Evolutionary conservation across 2,113 vertebrate species (phyloP), one percentile per base, ranked within the genome.

Genomic region (Kobus ellipsiprymnus): DNA sequence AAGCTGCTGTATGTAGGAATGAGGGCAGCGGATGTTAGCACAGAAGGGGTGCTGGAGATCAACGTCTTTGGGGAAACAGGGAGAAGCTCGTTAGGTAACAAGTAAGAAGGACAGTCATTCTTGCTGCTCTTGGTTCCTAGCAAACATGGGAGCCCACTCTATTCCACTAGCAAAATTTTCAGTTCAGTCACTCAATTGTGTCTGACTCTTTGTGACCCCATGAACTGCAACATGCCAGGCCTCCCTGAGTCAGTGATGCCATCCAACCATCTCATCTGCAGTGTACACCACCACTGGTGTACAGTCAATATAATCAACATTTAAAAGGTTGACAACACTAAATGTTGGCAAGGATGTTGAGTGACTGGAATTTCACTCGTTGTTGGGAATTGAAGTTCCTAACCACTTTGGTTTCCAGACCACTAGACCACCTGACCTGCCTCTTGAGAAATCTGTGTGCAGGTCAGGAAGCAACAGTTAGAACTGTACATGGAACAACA

Each of bases 171-270:
- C 67, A 71, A 71, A 40, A 40, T 21, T 71, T 71, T 36, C 64
- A 36, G 19, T 71, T 71, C n/a, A 71, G n/a, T 36, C 1, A 0
- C 67, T 71, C 19, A 71, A n/a, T 23, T 0, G 0, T 71, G 19
- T 36, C 19, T 0, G 10, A 40, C 19, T 23, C n/a, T 71, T 40
- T 6, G 67, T 11, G n/a, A 71, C 19, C 10, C 19, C 67, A 23
- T 23, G 2, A 19, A 40, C n/a, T 23, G 67, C 67, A 71, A 19
- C 67, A 40, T 2, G 0, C 67, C 67, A 23, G n/a, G 19, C 67
- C 5, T 71, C 67, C 19, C 19, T 71, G n/a, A 11, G 17, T 6
- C 10, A 5, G 19, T 40, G 67, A 71, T 71, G 19, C n/a, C 19
- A 71, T 12, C 19, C 67, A 12, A 0, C 67, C 9, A 6, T 71